These are phyloP conservation scores for Hyphantria cunea DNA, from an alignment of 1,140 invertebrate species.

Conservation along the genomic window DNA sequence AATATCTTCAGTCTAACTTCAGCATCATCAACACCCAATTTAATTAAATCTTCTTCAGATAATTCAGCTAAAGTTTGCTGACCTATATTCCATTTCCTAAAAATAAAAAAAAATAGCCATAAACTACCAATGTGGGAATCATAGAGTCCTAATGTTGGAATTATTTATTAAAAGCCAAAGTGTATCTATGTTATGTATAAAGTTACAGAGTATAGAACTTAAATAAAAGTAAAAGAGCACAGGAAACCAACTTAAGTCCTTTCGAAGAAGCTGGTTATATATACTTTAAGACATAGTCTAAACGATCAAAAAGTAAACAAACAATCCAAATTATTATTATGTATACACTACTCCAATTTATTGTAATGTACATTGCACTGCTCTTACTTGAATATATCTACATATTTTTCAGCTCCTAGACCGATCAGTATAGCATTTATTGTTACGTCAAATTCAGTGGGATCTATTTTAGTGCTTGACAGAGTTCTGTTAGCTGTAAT, in stretches of 20 bases:
- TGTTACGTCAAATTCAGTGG: conserved; percentile 66
- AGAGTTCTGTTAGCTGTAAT: conserved; percentile 22
- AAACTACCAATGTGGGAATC: too few relatives aligned
- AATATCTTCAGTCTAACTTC: conserved; percentile 58
- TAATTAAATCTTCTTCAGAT: conserved; percentile 69
- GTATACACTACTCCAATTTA: too few relatives aligned
- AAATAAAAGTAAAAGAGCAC: too few relatives aligned
- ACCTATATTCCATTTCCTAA: conserved; percentile 68
- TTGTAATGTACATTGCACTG: too few relatives aligned
- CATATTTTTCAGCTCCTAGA: conserved; percentile 68
- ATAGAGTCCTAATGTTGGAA: too few relatives aligned
- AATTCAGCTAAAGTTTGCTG: conserved; percentile 68
- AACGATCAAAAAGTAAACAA: neutral
- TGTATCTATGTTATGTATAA: too few relatives aligned
- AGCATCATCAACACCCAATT: conserved; percentile 66
- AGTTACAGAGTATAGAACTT: too few relatives aligned
- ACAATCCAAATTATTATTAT: too few relatives aligned
- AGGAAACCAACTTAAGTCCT: too few relatives aligned
- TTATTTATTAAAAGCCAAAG: too few relatives aligned
- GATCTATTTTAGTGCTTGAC: conserved; percentile 50
- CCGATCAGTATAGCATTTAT: conserved; percentile 62
- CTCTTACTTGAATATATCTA: conserved; percentile 69
- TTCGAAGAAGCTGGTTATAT: too few relatives aligned
- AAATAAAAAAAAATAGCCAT: conserved; percentile 22
- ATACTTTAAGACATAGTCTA: too few relatives aligned